These are phyloP conservation scores for Polyommatus icarus DNA, from an alignment of 2,888 invertebrate species.

Conservation along the genomic window DNA sequence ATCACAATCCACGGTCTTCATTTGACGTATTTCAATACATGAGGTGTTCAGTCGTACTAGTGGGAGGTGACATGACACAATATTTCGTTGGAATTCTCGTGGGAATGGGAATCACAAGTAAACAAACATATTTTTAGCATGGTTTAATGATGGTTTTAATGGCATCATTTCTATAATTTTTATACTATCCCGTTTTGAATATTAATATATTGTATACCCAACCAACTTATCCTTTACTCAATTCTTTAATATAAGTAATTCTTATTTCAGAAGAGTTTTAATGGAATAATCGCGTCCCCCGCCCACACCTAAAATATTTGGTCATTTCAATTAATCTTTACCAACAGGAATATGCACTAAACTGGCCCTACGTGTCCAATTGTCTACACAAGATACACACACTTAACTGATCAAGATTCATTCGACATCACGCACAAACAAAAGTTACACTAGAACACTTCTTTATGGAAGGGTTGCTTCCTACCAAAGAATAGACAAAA, in stretches of 20 bases:
- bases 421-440: not conserved
- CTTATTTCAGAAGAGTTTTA: not conserved
- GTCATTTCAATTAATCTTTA: not conserved
- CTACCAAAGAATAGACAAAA: too few relatives aligned
- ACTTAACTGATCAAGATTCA: not conserved
- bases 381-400: not conserved
- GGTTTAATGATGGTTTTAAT: not conserved
- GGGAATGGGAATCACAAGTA: not conserved
- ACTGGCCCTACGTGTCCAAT: not conserved
- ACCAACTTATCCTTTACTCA: not conserved
- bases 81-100: not conserved
- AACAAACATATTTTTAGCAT: not conserved
- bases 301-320: not conserved
- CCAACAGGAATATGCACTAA: conserved; percentile 7
- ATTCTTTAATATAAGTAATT: not conserved
- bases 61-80: not conserved
- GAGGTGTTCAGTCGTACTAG: not conserved
- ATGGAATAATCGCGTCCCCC: not conserved
- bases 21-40: not conserved
- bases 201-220: not conserved
- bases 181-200: not conserved
- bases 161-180: not conserved
- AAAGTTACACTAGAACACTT: not conserved
- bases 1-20: not conserved
- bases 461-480: too few relatives aligned